phyloP scores from a whole-genome alignment of 2,797 vertebrate genomes.

The Nasua narica region DNA sequence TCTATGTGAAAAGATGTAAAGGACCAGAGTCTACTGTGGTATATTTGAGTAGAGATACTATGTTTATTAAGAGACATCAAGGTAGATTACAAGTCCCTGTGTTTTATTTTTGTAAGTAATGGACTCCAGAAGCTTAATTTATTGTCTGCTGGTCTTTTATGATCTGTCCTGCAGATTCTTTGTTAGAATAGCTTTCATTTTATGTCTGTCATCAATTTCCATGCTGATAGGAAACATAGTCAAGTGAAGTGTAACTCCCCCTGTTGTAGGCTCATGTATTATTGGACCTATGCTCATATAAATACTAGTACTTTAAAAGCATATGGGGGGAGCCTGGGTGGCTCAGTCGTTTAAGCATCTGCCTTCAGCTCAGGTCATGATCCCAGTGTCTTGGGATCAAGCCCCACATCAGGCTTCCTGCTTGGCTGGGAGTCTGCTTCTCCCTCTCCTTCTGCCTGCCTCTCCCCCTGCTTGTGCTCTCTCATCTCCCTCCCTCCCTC shows the following conservation, averaged over 20 bases:
- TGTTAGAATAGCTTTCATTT: constrained; percentile 16
- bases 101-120: constrained; percentile 32
- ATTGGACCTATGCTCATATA: background rate
- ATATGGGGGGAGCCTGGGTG: background rate
- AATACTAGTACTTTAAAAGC: background rate
- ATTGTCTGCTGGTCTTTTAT: background rate
- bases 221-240: background rate
- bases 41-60: background rate
- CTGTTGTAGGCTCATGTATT: background rate
- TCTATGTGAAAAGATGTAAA: background rate
- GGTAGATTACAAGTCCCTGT: background rate
- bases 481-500: no score
- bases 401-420: no score
- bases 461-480: no score
- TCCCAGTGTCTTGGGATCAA: no score
- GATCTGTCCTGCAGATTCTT: background rate
- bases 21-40: background rate
- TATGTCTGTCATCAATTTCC: background rate
- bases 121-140: background rate
- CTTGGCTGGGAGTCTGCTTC: no score
- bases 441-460: no score
- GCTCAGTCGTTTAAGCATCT: no score
- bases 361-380: no score
- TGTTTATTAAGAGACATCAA: background rate
- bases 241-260: background rate